These are phyloP conservation scores for Synergus umbraculus DNA, from an alignment of 2,888 invertebrate species.

Conservation along the genomic window DNA sequence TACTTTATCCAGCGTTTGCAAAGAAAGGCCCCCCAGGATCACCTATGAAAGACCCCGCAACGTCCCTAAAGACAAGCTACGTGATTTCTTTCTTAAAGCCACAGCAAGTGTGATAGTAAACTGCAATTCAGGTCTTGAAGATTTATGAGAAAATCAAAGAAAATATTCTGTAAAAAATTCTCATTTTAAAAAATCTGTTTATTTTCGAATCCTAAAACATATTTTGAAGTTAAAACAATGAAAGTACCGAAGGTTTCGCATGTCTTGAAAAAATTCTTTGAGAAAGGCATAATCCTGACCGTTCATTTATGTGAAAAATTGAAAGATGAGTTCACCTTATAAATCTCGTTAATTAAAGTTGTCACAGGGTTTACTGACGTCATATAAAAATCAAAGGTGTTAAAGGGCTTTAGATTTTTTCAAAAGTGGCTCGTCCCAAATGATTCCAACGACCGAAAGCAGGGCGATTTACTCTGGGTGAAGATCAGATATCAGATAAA, in stretches of 20 bases:
- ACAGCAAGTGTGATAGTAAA: not conserved
- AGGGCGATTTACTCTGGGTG: conserved; percentile 54
- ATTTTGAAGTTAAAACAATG: not conserved
- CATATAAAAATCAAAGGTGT: not conserved
- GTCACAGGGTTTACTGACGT: not conserved
- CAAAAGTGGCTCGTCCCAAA: not conserved
- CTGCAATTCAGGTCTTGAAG: not conserved
- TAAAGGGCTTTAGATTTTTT: not conserved
- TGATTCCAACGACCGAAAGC: not conserved
- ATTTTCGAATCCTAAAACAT: not conserved
- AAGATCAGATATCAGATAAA: conserved; percentile 67
- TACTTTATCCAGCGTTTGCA: conserved; percentile 53
- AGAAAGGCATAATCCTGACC: no score
- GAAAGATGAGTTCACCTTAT: no score
- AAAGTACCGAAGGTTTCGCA: no score
- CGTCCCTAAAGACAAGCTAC: conserved; percentile 51
- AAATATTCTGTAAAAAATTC: not conserved
- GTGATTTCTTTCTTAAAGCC: conserved; percentile 52
- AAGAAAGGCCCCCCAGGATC: conserved; percentile 41
- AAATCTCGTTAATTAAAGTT: not conserved
- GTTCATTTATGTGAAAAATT: no score
- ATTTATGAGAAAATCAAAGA: not conserved
- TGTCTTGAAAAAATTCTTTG: no score
- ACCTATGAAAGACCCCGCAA: conserved; percentile 45
- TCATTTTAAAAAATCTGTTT: not conserved